These are phyloP conservation scores for Sebastes itinus DNA, from an alignment of 2,797 vertebrate species.

Conservation along the genomic window DNA sequence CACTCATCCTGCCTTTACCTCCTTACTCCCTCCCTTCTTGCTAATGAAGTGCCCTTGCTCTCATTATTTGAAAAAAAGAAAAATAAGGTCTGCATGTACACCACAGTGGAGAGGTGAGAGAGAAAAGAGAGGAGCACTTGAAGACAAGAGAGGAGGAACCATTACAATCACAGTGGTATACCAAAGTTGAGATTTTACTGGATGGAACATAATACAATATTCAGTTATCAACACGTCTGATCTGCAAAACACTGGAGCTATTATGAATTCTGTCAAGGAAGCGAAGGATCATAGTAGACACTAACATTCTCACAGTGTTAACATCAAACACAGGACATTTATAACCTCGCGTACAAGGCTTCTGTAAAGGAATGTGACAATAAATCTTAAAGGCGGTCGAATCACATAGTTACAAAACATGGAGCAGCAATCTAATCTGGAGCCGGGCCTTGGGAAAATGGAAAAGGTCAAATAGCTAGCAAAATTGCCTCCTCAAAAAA, in stretches of 20 bases:
- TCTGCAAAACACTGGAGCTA: constrained; percentile 64
- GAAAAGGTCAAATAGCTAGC: constrained; percentile 85
- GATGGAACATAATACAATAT: constrained; percentile 60
- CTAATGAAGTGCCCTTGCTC: constrained; percentile 95
- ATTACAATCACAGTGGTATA: constrained; percentile 47
- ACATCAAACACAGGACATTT: constrained; percentile 77
- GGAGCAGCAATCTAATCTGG: constrained; percentile 82
- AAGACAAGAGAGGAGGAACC: constrained; percentile 58
- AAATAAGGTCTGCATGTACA: constrained; percentile 82
- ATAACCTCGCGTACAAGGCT: constrained; percentile 75
- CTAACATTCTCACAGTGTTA: constrained; percentile 74
- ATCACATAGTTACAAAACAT: constrained; percentile 83
- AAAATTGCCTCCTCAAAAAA: constrained; percentile 82
- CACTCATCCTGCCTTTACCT: constrained; percentile 74
- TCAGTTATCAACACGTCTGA: constrained; percentile 67
- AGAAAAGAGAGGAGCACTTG: constrained; percentile 57
- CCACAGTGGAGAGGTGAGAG: constrained; percentile 54
- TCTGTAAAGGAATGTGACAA: constrained; percentile 81
- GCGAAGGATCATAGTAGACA: constrained; percentile 56
- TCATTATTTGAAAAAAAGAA: constrained; percentile 89
- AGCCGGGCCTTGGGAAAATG: constrained; percentile 84
- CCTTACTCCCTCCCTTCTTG: constrained; percentile 74
- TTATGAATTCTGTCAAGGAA: constrained; percentile 75
- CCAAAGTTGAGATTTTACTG: constrained; percentile 47
- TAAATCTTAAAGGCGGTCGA: constrained; percentile 80